Evolutionary conservation across 2,888 invertebrate genomes (phyloP), one percentile per base, ranked within the genome.

Genomic region (Lagria hirta): DNA sequence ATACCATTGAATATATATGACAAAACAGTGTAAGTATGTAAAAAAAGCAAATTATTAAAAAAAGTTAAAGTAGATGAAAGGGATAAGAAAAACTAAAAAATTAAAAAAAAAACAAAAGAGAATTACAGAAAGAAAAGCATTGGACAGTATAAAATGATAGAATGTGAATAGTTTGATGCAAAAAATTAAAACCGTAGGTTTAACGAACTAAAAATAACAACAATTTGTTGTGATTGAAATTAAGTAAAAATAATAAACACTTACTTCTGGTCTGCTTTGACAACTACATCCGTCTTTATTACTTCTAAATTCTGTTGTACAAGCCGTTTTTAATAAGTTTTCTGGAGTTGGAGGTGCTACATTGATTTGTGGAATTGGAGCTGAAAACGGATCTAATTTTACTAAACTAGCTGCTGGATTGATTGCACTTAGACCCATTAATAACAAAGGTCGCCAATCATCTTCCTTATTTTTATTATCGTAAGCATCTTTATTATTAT

Each of bases 371-470:
- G 58, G 54, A 22, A 57, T 52, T 8, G 56, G 32, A 8, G 62
- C 67, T 46, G 64, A 58, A 55, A 80, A 80, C 1, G 81, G 80
- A 58, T 81, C 69, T 58, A 76, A 44, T 71, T 80, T 73, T 57
- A 80, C 61, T 58, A 80, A 65, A 64, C 74, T 79, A 13, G 79
- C 76, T 20, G 80, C 77, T n/a, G 81, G 80, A 61, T 79, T 81
- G 6, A 78, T 76, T 13, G 80, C 79, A 32, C 78, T 79, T 36
- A 81, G 65, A n/a, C 84, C 84, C 73, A 84, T 81, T 30, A 85
- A 67, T 77, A 84, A 80, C 6, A 84, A 67, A 1, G 84, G 82
- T 23, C 83, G 77, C 72, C 81, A 73, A 56, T 83, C 83, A 51
- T 83, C 81, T 50, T 78, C 77, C 2, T 75, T 51, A 6, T 54